Conservation (phyloP, 1,140 invertebrate species). For the Drosophila nigrodunni region DNA sequence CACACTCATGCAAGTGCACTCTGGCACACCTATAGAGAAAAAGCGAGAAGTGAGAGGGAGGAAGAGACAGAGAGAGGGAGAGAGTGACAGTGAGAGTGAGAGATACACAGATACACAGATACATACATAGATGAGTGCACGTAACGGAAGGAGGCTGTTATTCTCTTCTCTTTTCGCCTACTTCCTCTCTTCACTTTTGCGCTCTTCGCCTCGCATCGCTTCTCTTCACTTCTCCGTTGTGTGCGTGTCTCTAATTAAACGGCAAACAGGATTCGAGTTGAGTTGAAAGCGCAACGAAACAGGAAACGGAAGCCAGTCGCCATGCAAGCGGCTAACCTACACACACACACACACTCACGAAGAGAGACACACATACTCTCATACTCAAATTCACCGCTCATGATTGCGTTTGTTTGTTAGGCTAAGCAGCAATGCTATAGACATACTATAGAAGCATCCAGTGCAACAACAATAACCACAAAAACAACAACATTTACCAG, state of each 20-base stretch:
- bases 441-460: slow-evolving; percentile 38
- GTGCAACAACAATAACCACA: slow-evolving; percentile 39
- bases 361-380: background rate
- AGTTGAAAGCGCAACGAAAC: slow-evolving; percentile 81
- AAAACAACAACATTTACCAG: slow-evolving; percentile 20
- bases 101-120: slow-evolving; percentile 24
- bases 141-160: slow-evolving; percentile 55
- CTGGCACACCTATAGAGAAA: slow-evolving; percentile 13
- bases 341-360: slow-evolving; percentile 15
- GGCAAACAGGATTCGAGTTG: slow-evolving; percentile 82
- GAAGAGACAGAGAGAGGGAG: background rate
- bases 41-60: background rate
- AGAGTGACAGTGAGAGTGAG: background rate
- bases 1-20: slow-evolving; percentile 26
- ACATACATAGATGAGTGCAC: slow-evolving; percentile 41
- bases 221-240: slow-evolving; percentile 39
- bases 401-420: slow-evolving; percentile 73
- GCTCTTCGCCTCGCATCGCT: background rate
- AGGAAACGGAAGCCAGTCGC: slow-evolving; percentile 82
- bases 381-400: slow-evolving; percentile 6
- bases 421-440: slow-evolving; percentile 70
- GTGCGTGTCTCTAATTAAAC: slow-evolving; percentile 82
- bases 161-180: too few relatives aligned
- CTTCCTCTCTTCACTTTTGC: too few relatives aligned
- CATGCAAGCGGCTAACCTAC: slow-evolving; percentile 52